Evolutionary conservation across 1,140 invertebrate genomes (phyloP).

Genomic region (Chionoecetes opilio): DNA sequence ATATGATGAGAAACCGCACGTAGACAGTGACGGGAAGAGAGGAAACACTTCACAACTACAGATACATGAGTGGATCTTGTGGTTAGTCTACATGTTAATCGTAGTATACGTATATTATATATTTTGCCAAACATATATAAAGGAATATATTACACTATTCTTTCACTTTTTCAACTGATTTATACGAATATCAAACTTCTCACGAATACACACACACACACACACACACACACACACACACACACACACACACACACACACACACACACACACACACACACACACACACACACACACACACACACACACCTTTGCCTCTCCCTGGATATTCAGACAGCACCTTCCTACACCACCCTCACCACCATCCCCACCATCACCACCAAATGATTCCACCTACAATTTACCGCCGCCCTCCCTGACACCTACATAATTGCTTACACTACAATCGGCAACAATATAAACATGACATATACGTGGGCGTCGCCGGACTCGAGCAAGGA

Average conservation of each 20-base stretch:
- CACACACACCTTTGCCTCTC: background rate
- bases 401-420: background rate
- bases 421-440: background rate
- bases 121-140: too few relatives aligned
- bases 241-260: background rate
- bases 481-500: background rate
- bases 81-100: too few relatives aligned
- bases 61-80: too few relatives aligned
- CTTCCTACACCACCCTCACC: background rate
- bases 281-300: constrained; percentile 27
- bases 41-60: too few relatives aligned
- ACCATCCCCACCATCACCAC: background rate
- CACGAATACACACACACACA: too few relatives aligned
- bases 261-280: constrained; percentile 27
- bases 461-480: background rate
- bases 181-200: too few relatives aligned
- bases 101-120: too few relatives aligned
- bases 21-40: too few relatives aligned
- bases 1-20: too few relatives aligned
- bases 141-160: too few relatives aligned
- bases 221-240: background rate
- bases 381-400: background rate
- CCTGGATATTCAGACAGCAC: background rate
- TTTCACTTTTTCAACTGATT: too few relatives aligned
- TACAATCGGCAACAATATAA: background rate